phyloP scores from a whole-genome alignment of 2,888 invertebrate species.

The Diadegma fenestrale region DNA sequence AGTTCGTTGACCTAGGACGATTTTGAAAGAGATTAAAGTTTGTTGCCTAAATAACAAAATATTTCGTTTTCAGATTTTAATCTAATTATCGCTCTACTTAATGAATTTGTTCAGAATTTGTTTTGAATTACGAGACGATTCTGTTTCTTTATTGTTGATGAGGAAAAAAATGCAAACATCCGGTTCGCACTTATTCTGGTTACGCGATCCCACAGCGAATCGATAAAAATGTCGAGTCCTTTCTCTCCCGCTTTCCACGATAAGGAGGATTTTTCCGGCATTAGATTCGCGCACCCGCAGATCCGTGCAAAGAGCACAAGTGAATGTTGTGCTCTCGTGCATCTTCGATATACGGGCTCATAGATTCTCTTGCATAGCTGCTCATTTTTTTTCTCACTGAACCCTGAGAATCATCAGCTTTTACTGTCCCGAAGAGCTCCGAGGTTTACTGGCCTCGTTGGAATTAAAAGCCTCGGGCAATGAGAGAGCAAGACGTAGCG shows the following conservation, averaged over 20 bases:
- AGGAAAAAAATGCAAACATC: neutral
- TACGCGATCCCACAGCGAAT: constrained; percentile 28
- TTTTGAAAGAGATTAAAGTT: too few species aligned
- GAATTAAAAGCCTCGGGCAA: constrained; percentile 49
- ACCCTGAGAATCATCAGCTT: constrained; percentile 41
- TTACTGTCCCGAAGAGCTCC: constrained; percentile 4
- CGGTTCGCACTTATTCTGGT: constrained; percentile 24
- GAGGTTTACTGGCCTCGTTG: constrained; percentile 57
- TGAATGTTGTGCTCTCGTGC: constrained; percentile 9
- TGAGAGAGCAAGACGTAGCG: neutral
- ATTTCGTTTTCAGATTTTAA: too few species aligned
- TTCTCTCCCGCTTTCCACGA: constrained; percentile 34
- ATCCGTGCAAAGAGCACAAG: constrained; percentile 29
- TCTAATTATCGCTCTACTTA: too few species aligned
- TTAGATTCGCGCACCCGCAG: constrained; percentile 30
- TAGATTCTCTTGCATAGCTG: constrained; percentile 6
- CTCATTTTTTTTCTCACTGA: constrained; percentile 15
- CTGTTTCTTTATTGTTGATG: neutral
- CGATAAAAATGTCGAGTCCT: constrained; percentile 50
- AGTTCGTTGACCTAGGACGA: too few species aligned
- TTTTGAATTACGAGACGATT: too few species aligned
- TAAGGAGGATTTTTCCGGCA: constrained; percentile 52
- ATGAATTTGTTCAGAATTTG: too few species aligned
- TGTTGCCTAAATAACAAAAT: too few species aligned
- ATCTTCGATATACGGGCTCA: constrained; percentile 40